Base-by-base conservation (phyloP, 2,113 vertebrate species). In the Pimephales promelas region DNA sequence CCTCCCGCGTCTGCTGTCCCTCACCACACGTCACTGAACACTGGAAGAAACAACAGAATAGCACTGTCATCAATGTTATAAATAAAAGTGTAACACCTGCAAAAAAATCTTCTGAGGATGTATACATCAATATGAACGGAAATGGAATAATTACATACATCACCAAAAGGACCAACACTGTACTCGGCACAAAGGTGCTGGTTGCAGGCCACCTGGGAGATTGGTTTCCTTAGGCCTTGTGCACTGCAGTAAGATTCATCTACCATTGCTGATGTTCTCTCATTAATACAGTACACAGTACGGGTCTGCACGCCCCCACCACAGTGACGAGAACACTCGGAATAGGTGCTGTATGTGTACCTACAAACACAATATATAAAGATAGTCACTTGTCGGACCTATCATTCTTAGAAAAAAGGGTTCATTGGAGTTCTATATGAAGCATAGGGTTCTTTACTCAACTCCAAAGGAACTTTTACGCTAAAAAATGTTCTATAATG, bases 1-100 rank as follows among this genome's bases (percentile, higher is more conserved):
- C 91, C 0, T 94, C 93, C 49, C 97, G 93, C 14, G 90, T 95
- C 91, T 96, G 96, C 81, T 95, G 90, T 1, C 97, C 97, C n/a
- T 95, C 91, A 0, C 97, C 97, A 11, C 97, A 98, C 80, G 94
- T 96, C 78, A 94, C 94, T 0, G 97, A 98, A 85, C 97, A 98
- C 97, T 98, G 90, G 87, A 83, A 26, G 43, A 31, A 26, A 72
- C 9, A 28, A 82, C 28, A 83, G 16, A 68, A 24, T 5, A 68
- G 31, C 34, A 36, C 62, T 22, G 2, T 16, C 22, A 22, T n/a
- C 31, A 36, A 36, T 36, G 18, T 36, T 68, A 36, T 20, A 22
- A 66, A 66, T 34, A 66, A 68, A 31, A 66, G 31, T 36, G 64
- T 8, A 66, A 66, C 62, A 36, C 61, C 6, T 64, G 22, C 22